phyloP scores from a whole-genome alignment of 1,140 invertebrate species.

The Drosophila parabipectinata region DNA sequence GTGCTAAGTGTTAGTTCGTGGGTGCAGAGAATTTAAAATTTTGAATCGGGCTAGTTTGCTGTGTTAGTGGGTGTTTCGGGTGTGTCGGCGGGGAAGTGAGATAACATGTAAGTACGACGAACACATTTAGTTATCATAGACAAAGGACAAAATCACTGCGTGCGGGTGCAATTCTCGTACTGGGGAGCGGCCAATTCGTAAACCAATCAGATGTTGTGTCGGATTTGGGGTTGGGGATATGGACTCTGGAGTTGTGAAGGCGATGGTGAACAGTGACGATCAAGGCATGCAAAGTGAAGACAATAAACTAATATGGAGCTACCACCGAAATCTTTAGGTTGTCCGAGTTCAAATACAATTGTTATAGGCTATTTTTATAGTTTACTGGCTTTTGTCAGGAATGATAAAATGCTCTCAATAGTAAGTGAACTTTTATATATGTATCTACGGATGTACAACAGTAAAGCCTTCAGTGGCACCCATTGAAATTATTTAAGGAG shows the following conservation, averaged over 20 bases:
- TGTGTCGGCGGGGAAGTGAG: neutral
- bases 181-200: constrained; percentile 47
- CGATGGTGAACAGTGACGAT: neutral
- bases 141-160: constrained; percentile 34
- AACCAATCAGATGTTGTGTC: constrained; percentile 35
- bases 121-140: constrained; percentile 33
- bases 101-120: constrained; percentile 24
- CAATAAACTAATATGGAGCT: neutral
- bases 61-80: constrained; percentile 13
- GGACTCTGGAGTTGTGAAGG: neutral
- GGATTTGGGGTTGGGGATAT: neutral
- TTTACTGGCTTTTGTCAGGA: no score
- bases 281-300: neutral
- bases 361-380: no score
- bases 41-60: constrained; percentile 11
- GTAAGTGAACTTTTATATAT: no score
- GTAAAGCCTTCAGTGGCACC: neutral
- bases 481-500: neutral
- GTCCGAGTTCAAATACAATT: neutral
- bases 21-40: constrained; percentile 32
- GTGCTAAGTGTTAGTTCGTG: constrained; percentile 28
- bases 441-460: no score
- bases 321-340: neutral
- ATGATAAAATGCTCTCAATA: no score
- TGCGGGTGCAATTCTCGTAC: constrained; percentile 36